Conservation (phyloP, 2,797 vertebrate species). For the Xerus rutilus region DNA sequence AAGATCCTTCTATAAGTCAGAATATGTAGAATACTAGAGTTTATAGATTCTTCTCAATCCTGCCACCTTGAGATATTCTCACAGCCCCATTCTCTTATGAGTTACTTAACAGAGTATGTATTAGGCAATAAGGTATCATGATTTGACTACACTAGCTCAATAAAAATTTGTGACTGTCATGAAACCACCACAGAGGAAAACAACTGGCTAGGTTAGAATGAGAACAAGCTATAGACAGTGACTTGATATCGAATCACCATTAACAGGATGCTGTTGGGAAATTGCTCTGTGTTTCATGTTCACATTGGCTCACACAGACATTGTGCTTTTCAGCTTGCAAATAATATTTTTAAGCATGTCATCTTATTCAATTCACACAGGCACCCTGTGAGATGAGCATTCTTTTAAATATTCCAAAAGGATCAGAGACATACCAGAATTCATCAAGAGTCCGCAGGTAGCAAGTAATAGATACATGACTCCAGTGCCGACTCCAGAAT, state of each 20-base stretch:
- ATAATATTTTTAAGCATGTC: neutral
- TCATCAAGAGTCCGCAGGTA: neutral
- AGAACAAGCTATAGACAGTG: neutral
- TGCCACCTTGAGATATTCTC: neutral
- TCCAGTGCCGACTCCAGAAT: neutral
- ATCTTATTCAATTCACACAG: neutral
- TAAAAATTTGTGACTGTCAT: neutral
- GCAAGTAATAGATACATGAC: neutral
- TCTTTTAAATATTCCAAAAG: conserved; percentile 19
- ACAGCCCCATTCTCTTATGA: neutral
- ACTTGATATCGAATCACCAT: neutral
- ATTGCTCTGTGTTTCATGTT: neutral
- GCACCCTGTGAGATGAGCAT: neutral
- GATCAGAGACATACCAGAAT: neutral
- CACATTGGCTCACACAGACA: neutral
- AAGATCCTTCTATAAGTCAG: neutral
- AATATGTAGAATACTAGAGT: neutral
- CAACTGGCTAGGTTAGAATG: neutral
- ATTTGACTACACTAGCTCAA: neutral
- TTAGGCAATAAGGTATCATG: neutral
- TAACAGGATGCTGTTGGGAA: neutral
- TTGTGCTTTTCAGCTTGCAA: neutral
- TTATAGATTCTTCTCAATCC: neutral
- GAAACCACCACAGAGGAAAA: conserved; percentile 8
- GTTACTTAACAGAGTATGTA: neutral